Evolutionary conservation across 35 echinoderm and acorn worm species (phyloP), one percentile per base, ranked within the genome.

Genomic region (Chiridota heheva): DNA sequence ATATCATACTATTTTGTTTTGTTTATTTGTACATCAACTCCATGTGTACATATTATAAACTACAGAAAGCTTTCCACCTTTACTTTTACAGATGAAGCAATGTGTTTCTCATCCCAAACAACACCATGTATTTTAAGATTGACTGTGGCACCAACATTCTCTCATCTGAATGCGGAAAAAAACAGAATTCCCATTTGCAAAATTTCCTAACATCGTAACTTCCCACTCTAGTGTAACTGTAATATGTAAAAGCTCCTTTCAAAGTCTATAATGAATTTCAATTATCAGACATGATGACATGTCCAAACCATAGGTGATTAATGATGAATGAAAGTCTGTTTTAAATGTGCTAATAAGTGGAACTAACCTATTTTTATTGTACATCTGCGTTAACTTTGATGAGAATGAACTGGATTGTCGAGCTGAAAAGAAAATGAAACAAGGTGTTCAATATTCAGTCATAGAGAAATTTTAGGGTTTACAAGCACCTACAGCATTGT

Each of bases 341-440:
- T n/a, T n/a, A n/a, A n/a, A n/a, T n/a, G n/a, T n/a, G n/a, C n/a
- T 53, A 53, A 53, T 53, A 13, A 13, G 22, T 53, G 48, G 10
- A 78, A 49, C 62, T 78, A 78, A 49, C 62, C 62, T 22, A 32
- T 78, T 16, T 17, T 60, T 43, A 60, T 49, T 40, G 62, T 78
- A 49, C 75, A 78, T 78, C 75, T 78, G 13, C 75, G n/a, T 60
- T 29, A 33, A 78, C 36, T 78, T 49, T 28, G 75, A 60, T 25
- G 75, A 60, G 5, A 78, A 78, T 2, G 75, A 35, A 62, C 48
- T 78, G 25, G 51, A 49, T 62, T 78, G 75, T 7, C 75, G 75
- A 36, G 75, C 75, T 78, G 56, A 37, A 40, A 78, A 7, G 25
- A 17, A 57, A 39, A 35, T 4, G 30, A 74, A 61, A 39, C n/a